These are phyloP conservation scores for Panagrolaimus sp. DNA, from an alignment of 1,140 invertebrate species.

Conservation along the genomic window DNA sequence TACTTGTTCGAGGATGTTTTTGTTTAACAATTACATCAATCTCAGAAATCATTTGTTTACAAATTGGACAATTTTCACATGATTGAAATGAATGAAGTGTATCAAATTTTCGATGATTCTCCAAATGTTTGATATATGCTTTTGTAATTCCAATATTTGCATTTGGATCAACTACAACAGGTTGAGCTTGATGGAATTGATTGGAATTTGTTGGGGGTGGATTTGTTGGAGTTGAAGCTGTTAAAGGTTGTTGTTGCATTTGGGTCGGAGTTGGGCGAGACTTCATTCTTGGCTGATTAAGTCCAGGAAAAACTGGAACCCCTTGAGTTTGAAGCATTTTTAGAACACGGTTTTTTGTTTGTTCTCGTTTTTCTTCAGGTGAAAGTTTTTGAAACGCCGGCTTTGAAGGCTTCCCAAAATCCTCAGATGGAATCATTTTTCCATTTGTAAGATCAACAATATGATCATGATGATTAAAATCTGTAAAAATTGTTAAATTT, in stretches of 20 bases:
- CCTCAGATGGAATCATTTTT: conserved; percentile 14
- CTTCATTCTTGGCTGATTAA: background rate
- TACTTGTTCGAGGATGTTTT: background rate
- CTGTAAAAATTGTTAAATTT: background rate
- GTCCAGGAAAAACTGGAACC: conserved; percentile 28
- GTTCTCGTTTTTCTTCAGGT: conserved; percentile 6
- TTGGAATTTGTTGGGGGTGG: background rate
- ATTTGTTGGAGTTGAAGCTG: background rate
- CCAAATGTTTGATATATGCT: conserved; percentile 32
- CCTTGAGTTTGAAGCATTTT: conserved; percentile 32
- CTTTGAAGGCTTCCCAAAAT: conserved; percentile 9
- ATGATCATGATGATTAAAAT: conserved; percentile 9
- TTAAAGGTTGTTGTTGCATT: background rate
- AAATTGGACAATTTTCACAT: conserved; percentile 28
- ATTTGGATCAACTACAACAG: conserved; percentile 4
- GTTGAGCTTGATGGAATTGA: background rate
- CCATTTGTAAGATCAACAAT: conserved; percentile 6
- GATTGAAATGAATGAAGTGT: conserved; percentile 28
- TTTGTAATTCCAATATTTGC: conserved; percentile 25
- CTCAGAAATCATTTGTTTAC: conserved; percentile 34
- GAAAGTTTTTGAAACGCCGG: conserved; percentile 4
- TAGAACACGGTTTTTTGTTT: conserved; percentile 26
- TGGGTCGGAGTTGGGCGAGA: background rate
- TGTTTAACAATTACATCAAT: conserved; percentile 20
- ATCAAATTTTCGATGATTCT: conserved; percentile 33